Percentiles rank a stretch among this genome's conserved stretches.
These are phyloP conservation scores for Cercocebus atys DNA, from an alignment of 2,113 vertebrate species.

Conservation along the genomic window DNA sequence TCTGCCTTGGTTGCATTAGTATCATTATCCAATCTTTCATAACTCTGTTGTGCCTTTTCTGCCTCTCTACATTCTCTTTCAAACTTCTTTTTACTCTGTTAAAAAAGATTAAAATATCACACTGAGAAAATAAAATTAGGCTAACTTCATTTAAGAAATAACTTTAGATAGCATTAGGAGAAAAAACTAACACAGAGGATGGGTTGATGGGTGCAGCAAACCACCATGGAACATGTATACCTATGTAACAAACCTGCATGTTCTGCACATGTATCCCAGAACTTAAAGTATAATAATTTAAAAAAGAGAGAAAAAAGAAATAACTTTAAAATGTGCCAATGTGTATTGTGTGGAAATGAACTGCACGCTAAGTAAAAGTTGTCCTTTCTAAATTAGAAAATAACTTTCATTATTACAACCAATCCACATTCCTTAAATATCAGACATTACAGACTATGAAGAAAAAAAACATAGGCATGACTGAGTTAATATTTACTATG, in stretches of 20 bases:
- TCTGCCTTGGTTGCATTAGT: slow-evolving; percentile 98
- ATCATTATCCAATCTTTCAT: slow-evolving; percentile 95
- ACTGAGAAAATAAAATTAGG: slow-evolving; percentile 47
- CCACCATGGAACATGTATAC: no score
- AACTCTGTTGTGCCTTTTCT: slow-evolving; percentile 95
- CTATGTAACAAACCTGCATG: no score
- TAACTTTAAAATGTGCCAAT: slow-evolving; percentile 36
- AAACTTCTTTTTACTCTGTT: slow-evolving; percentile 99
- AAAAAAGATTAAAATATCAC: slow-evolving; percentile 67
- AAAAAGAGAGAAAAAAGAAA: neutral
- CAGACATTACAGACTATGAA: neutral
- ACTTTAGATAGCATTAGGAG: neutral
- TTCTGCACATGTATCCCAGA: no score
- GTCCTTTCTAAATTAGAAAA: slow-evolving; percentile 27
- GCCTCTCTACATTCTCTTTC: slow-evolving; percentile 97
- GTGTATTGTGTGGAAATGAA: neutral
- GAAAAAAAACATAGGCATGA: neutral
- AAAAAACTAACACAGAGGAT: no score
- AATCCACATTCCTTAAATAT: slow-evolving; percentile 18
- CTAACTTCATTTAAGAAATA: slow-evolving; percentile 27
- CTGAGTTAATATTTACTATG: slow-evolving; percentile 9
- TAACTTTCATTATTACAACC: slow-evolving; percentile 34
- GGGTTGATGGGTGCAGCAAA: no score
- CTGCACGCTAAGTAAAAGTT: slow-evolving; percentile 5
- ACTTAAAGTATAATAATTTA: no score